Evolutionary conservation across 1,140 invertebrate genomes (phyloP).

Genomic region (Bombus waltoni): DNA sequence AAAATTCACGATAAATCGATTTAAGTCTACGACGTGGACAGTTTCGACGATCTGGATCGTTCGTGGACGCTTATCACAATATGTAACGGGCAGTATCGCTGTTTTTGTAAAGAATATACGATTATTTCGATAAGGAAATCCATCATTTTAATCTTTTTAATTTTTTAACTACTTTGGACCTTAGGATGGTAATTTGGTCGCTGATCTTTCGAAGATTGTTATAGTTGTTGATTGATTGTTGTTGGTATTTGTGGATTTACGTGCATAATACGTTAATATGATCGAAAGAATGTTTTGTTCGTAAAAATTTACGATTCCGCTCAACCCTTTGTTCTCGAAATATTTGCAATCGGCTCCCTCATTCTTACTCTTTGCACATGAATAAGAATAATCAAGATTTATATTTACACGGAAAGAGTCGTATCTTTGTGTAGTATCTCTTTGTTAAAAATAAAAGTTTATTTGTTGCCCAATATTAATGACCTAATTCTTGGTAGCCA

Average conservation of each 20-base stretch:
- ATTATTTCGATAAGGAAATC: neutral
- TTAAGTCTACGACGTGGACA: neutral
- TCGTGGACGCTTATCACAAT: constrained; percentile 13
- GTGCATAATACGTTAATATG: neutral
- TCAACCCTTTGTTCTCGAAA: neutral
- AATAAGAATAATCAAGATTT: no score
- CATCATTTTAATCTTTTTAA: neutral
- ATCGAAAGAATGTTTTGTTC: neutral
- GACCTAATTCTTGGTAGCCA: neutral
- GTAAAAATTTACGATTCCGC: neutral
- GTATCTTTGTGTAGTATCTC: no score
- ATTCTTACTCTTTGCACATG: neutral
- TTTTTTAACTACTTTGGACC: accelerated
- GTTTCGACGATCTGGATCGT: neutral
- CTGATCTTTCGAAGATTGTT: neutral
- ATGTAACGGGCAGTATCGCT: neutral
- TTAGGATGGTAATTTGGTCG: neutral
- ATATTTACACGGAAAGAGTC: neutral
- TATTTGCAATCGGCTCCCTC: neutral
- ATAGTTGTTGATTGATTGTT: no score
- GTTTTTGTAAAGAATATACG: neutral
- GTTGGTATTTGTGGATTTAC: neutral
- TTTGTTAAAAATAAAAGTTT: no score
- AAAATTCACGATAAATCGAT: neutral
- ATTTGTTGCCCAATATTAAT: neutral